Conservation (phyloP, 2,113 vertebrate genomes). For the Pan paniscus region DNA sequence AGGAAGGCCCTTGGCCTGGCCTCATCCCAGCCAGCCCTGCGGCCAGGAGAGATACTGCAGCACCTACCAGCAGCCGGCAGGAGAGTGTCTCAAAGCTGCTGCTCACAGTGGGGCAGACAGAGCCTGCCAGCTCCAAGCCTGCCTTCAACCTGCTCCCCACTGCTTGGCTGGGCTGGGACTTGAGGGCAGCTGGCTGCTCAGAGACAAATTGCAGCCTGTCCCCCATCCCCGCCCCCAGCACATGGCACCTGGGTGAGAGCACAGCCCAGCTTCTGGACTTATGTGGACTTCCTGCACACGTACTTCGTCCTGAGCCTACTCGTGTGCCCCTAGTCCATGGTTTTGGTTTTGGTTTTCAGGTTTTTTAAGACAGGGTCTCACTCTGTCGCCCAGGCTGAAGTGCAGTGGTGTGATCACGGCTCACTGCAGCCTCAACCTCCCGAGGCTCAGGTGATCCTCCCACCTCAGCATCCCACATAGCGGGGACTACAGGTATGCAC, state of each 20-base stretch:
- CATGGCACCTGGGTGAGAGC: neutral
- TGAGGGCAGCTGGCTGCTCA: neutral
- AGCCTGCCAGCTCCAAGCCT: neutral
- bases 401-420: too few species aligned
- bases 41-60: neutral
- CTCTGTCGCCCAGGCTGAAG: too few species aligned
- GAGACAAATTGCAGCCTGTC: neutral
- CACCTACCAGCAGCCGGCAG: fast-evolving
- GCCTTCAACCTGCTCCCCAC: neutral
- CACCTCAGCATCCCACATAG: too few species aligned
- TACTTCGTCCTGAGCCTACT: too few species aligned
- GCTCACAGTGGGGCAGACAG: neutral
- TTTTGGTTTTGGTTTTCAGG: neutral
- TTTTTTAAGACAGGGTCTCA: too few species aligned
- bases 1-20: neutral
- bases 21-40: neutral
- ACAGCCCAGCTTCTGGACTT: neutral
- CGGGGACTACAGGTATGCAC: too few species aligned
- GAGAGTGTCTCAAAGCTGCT: neutral
- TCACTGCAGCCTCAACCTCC: too few species aligned
- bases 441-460: too few species aligned
- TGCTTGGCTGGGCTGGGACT: neutral
- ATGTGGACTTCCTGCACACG: neutral
- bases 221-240: neutral
- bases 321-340: neutral